phyloP scores from a whole-genome alignment of 2,888 invertebrate species.

The Phortica magna region DNA sequence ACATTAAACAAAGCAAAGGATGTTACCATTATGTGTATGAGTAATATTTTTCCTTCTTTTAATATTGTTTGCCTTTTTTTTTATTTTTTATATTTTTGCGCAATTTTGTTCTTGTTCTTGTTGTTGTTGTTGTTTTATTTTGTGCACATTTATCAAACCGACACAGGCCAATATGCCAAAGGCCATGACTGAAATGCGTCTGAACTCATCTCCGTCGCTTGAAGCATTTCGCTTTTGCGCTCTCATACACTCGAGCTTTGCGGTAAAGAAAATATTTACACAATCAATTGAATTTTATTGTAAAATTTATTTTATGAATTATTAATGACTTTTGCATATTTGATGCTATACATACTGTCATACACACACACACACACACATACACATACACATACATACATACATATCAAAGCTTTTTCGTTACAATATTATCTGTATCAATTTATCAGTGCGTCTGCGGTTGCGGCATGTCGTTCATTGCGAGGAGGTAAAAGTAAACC shows the following conservation, averaged over 20 bases:
- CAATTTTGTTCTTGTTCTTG: not conserved
- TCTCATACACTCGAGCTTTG: constrained; percentile 23
- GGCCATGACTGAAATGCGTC: not conserved
- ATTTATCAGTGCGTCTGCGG: constrained; percentile 44
- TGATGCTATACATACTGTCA: constrained; percentile 24
- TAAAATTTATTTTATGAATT: constrained; percentile 65
- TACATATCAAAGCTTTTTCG: constrained; percentile 14
- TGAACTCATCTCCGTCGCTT: constrained; percentile 12
- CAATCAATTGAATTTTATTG: constrained; percentile 70
- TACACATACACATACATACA: not conserved
- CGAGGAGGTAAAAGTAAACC: constrained; percentile 37
- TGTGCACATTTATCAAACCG: constrained; percentile 31
- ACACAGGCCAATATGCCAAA: constrained; percentile 33
- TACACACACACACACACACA: constrained; percentile 10
- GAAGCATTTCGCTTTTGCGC: constrained; percentile 8
- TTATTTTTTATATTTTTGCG: constrained; percentile 7
- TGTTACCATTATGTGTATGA: too few species aligned
- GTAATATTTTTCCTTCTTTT: constrained; percentile 8
- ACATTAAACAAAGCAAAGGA: not conserved
- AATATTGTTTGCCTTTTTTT: not conserved
- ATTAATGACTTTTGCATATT: constrained; percentile 57
- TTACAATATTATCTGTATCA: constrained; percentile 45
- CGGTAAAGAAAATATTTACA: constrained; percentile 62
- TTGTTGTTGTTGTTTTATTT: constrained; percentile 13
- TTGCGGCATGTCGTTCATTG: not conserved